Evolutionary conservation across 2,888 invertebrate genomes (phyloP).

Genomic region (Cryptosula pallasiana): DNA sequence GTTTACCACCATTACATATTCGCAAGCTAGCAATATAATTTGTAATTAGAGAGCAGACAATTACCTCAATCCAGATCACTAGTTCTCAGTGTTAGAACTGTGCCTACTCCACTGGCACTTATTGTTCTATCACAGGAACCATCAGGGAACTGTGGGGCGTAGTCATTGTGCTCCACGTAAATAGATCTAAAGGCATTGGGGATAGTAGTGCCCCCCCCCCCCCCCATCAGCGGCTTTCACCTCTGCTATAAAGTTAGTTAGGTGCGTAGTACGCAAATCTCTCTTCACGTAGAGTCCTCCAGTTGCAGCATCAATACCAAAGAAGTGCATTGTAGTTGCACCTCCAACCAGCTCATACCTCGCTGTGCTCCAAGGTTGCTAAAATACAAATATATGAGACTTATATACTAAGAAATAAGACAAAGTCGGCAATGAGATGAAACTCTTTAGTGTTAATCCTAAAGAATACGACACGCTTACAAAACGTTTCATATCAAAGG

Average conservation of each 20-base stretch:
- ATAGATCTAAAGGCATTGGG: neutral
- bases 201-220: constrained; percentile 24
- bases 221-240: constrained; percentile 11
- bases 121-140: constrained; percentile 18
- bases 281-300: constrained; percentile 21
- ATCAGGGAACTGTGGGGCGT: constrained; percentile 2
- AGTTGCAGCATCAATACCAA: constrained; percentile 33
- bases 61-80: constrained; percentile 36
- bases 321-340: constrained; percentile 37
- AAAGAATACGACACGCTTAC: too few species aligned
- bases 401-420: too few species aligned
- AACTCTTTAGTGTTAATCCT: too few species aligned
- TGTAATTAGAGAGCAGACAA: too few species aligned
- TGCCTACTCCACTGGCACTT: constrained; percentile 29
- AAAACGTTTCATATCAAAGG: too few species aligned
- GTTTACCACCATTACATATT: too few species aligned
- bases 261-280: constrained; percentile 1
- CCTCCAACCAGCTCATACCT: constrained; percentile 43
- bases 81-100: constrained; percentile 36
- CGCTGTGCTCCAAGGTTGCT: constrained; percentile 39
- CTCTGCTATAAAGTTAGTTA: neutral
- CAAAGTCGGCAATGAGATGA: too few species aligned
- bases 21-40: too few species aligned
- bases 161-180: neutral
- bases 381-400: too few species aligned